phyloP scores from a whole-genome alignment of 2,113 vertebrate species.

The Bungarus multicinctus region DNA sequence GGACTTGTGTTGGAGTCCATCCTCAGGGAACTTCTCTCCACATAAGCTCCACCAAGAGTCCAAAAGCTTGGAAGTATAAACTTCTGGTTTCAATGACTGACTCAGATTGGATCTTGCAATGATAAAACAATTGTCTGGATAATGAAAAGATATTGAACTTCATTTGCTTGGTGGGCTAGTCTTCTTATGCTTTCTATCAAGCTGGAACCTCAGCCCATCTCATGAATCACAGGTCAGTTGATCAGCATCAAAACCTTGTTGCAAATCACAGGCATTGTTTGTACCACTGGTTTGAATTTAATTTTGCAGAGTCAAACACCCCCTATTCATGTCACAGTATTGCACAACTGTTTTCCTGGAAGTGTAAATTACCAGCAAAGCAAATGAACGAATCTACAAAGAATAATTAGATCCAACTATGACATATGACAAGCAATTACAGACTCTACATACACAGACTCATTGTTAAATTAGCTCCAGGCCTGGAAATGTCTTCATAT shows the following conservation, averaged over 20 bases:
- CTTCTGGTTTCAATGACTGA: background rate
- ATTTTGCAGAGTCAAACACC: constrained; percentile 59
- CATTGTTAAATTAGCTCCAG: constrained; percentile 51
- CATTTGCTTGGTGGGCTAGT: background rate
- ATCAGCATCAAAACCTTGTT: constrained; percentile 44
- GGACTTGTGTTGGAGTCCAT: too few relatives aligned
- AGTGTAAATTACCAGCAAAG: constrained; percentile 57
- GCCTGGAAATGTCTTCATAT: constrained; percentile 60
- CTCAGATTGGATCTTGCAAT: background rate
- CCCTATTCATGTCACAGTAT: constrained; percentile 49
- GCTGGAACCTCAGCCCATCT: constrained; percentile 14
- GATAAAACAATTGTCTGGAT: background rate
- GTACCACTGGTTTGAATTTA: constrained; percentile 43
- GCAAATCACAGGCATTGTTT: constrained; percentile 44
- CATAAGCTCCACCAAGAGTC: background rate
- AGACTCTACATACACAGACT: constrained; percentile 41
- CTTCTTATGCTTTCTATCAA: constrained; percentile 25
- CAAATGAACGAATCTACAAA: constrained; percentile 56
- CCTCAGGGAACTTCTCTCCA: background rate
- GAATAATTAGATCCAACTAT: constrained; percentile 41
- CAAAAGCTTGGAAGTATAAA: background rate
- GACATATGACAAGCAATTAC: constrained; percentile 62
- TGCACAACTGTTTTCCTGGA: constrained; percentile 50
- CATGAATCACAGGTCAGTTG: constrained; percentile 41
- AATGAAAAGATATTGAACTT: background rate